These are phyloP conservation scores for Enteromius mattozi DNA, from an alignment of 2,797 vertebrate genomes.

Conservation along the genomic window DNA sequence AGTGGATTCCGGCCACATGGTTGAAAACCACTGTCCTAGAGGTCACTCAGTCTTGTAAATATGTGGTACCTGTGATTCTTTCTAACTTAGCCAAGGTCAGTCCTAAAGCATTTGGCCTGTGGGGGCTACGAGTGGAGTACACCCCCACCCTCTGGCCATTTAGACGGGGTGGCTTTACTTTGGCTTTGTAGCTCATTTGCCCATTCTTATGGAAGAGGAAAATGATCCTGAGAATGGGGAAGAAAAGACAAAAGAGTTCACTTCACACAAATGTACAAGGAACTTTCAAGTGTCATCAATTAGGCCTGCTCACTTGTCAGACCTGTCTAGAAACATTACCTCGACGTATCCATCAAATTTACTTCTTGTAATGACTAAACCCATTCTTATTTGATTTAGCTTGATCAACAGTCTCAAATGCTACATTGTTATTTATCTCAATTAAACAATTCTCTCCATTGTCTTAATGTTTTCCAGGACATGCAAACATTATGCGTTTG, in stretches of 20 bases:
- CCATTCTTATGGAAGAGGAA: slow-evolving; percentile 93
- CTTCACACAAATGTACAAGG: background rate
- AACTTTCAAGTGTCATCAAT: slow-evolving; percentile 5
- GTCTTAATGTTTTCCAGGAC: background rate
- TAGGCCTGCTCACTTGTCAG: background rate
- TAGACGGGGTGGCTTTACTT: slow-evolving; percentile 89
- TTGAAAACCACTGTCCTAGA: background rate
- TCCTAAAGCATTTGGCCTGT: slow-evolving; percentile 88
- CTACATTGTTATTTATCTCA: background rate
- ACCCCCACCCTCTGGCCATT: slow-evolving; percentile 86
- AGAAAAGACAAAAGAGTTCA: background rate
- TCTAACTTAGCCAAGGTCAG: slow-evolving; percentile 87
- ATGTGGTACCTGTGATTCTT: slow-evolving; percentile 76
- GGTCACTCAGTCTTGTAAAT: background rate
- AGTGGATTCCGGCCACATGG: background rate
- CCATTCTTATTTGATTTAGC: background rate
- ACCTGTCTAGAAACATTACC: background rate
- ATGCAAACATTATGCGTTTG: background rate
- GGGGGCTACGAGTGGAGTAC: slow-evolving; percentile 89
- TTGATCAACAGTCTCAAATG: background rate
- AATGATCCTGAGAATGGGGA: slow-evolving; percentile 79
- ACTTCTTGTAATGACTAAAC: slow-evolving; percentile 6
- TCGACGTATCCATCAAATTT: background rate
- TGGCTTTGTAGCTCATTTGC: slow-evolving; percentile 85
- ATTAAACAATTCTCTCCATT: background rate